Base-by-base conservation (phyloP, 2,797 vertebrate species). In the Zenarchopterus dispar region DNA sequence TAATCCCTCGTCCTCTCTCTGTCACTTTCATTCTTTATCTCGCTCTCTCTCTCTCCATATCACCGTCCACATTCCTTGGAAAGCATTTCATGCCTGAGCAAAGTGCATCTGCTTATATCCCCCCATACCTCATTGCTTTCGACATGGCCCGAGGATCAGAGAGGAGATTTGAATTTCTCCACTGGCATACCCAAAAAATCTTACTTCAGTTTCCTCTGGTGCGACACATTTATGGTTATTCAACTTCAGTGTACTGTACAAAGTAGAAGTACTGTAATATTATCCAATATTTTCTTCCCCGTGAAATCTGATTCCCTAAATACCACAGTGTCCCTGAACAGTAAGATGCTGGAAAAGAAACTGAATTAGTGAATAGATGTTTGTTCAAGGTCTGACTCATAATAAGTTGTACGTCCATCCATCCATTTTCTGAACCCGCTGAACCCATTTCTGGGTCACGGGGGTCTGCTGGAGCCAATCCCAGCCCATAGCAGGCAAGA, bases 21-120 rank as follows among this genome's bases (percentile, higher is more conserved):
- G 80, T 85, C 84, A 54, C 71, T 79, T 80, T 53, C 2, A 3
- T 50, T 77, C 56, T 69, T 52, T 58, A 8, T 87, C 82, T 74
- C 18, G 51, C 73, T 77, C 61, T 73, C 70, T 60, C 59, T 63
- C 75, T 64, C 56, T 59, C 47, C 19, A 0, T 58, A 68, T 74
- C 52, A 72, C 61, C 46, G 51, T 62, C 42, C 45, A 62, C 53
- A 56, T 74, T 86, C 71, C 84, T 61, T 80, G 62, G 73, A 84
- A 83, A 84, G 67, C 48, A 55, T 78, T 85, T 82, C 63, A 84
- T 80, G 81, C 76, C 80, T 75, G 75, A 86, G 60, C 52, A 72
- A 81, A 76, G 73, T 56, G 65, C 64, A 68, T 82, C 78, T 73
- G 50, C 65, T 78, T 77, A 66, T 77, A 75, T 65, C 53, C 58